These are phyloP conservation scores for Oopsacas minuta DNA, from an alignment of 37 sponge, comb jelly and placozoan species.

Conservation along the genomic window DNA sequence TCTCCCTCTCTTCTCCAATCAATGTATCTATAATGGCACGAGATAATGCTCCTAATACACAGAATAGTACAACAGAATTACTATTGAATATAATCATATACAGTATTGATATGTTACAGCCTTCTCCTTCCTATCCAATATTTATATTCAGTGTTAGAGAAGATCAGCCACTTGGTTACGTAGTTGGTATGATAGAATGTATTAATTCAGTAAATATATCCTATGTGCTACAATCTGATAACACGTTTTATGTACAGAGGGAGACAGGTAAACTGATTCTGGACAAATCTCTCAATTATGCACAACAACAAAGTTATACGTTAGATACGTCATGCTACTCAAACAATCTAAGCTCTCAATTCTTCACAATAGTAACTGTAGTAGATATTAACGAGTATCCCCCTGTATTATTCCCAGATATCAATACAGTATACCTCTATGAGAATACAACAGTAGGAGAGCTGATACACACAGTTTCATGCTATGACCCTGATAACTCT, in stretches of 20 bases:
- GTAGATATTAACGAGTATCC: neutral
- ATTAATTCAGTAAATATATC: neutral
- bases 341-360: neutral
- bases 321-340: neutral
- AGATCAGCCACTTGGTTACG: neutral
- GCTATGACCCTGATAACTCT: neutral
- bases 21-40: neutral
- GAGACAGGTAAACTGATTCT: neutral
- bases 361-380: neutral
- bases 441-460: neutral
- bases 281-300: neutral
- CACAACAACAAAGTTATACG: neutral
- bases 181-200: neutral
- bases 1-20: neutral
- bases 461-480: neutral
- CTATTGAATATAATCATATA: neutral
- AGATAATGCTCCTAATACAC: neutral
- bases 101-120: neutral
- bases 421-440: neutral
- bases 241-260: neutral
- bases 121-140: neutral
- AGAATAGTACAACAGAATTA: neutral
- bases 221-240: neutral
- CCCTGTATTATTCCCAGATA: neutral
- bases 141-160: neutral